A percentile compares a stretch with the other conserved stretches of the same genome.
phyloP scores from a whole-genome alignment of 2,113 vertebrate species.

The Cebus imitator region DNA sequence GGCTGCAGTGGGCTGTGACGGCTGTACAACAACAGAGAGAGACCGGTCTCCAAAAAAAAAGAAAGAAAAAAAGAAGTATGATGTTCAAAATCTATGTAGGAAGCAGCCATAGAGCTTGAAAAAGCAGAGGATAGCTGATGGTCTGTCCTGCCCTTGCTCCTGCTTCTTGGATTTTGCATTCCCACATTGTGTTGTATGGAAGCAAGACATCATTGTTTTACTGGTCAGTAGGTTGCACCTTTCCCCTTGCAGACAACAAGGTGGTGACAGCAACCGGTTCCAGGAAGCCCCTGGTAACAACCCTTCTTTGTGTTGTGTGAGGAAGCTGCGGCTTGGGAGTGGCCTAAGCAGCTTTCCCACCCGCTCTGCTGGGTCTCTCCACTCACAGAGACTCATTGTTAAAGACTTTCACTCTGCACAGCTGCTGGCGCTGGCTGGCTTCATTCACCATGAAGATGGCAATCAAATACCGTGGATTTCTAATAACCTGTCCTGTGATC shows the following conservation, averaged over 20 bases:
- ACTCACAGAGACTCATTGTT: constrained; percentile 66
- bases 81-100: constrained; percentile 21
- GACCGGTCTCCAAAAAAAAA: no score
- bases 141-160: background rate
- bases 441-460: constrained; percentile 3
- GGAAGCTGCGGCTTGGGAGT: constrained; percentile 31
- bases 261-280: constrained; percentile 36
- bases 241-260: constrained; percentile 49
- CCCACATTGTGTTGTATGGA: constrained; percentile 29
- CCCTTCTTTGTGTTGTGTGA: constrained; percentile 50
- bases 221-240: constrained; percentile 52
- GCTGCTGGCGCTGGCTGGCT: constrained; percentile 8
- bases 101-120: background rate
- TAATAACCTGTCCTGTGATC: constrained; percentile 16
- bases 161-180: background rate
- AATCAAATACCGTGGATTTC: background rate
- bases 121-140: background rate
- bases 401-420: constrained; percentile 43
- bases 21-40: no score
- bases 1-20: no score
- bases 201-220: constrained; percentile 53
- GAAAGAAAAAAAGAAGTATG: background rate
- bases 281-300: constrained; percentile 50
- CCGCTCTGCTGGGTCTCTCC: constrained; percentile 9
- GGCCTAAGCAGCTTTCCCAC: constrained; percentile 47